Conservation (phyloP, 92 coral and sea anemone genomes). For the Epizoanthus rinbou region DNA sequence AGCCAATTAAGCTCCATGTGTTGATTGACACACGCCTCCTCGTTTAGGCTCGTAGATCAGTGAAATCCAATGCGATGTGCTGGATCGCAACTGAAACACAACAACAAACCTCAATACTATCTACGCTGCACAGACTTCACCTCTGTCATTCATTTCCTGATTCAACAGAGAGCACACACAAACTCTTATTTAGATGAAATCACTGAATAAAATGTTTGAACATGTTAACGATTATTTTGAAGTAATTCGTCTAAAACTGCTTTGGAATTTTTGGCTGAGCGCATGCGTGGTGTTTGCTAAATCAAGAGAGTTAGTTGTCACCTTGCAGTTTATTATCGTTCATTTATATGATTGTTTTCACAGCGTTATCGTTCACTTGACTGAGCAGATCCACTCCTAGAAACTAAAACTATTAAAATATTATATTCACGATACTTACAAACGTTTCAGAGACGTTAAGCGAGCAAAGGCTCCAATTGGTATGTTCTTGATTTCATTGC, state of each 20-base stretch:
- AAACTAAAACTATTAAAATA: too few relatives aligned
- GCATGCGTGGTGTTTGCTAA: background rate
- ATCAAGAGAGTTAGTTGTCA: background rate
- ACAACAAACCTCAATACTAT: too few relatives aligned
- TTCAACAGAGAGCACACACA: background rate
- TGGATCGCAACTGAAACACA: too few relatives aligned
- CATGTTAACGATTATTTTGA: background rate
- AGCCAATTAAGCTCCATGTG: too few relatives aligned
- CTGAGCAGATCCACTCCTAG: background rate
- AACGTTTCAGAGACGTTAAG: too few relatives aligned
- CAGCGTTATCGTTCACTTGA: background rate
- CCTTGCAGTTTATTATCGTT: background rate
- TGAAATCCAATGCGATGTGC: too few relatives aligned
- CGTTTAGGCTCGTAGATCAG: too few relatives aligned
- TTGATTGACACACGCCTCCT: too few relatives aligned
- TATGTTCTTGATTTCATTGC: too few relatives aligned
- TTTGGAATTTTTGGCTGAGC: background rate
- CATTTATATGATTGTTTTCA: background rate
- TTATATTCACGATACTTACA: too few relatives aligned
- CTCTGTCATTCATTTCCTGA: background rate
- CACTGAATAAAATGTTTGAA: background rate
- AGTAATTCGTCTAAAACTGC: slow-evolving; percentile 1
- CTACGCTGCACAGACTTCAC: background rate
- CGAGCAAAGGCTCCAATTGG: too few relatives aligned
- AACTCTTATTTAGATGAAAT: background rate